A percentile compares a stretch with the other conserved stretches of the same genome.
Conservation (phyloP, 2,888 invertebrate genomes). For the Subacronicta megacephala region DNA sequence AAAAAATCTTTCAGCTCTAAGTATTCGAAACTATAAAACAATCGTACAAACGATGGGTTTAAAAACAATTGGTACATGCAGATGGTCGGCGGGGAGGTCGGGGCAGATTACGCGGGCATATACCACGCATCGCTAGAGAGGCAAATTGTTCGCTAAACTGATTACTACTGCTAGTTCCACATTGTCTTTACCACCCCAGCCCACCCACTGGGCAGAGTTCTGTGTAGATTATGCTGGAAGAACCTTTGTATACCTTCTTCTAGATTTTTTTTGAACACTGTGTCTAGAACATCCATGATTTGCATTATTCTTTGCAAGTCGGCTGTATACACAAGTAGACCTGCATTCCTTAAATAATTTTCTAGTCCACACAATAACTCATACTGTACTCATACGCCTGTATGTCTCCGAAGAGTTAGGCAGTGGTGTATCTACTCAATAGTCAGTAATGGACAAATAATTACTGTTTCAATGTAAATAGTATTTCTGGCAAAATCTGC, state of each 20-base stretch:
- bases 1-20: slow-evolving; percentile 50
- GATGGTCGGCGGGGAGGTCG: slow-evolving; percentile 62
- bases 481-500: no score
- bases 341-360: no score
- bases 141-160: slow-evolving; percentile 95
- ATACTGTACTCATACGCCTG: no score
- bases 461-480: no score
- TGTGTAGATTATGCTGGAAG: slow-evolving; percentile 47
- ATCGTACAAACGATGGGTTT: slow-evolving; percentile 40
- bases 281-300: no score
- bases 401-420: no score
- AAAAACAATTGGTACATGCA: slow-evolving; percentile 63
- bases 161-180: slow-evolving; percentile 91
- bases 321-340: no score
- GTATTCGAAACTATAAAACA: slow-evolving; percentile 48
- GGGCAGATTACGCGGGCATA: slow-evolving; percentile 78
- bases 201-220: slow-evolving; percentile 54
- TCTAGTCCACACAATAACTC: no score
- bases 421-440: no score
- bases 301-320: no score
- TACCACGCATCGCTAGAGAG: slow-evolving; percentile 92
- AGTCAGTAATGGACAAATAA: no score
- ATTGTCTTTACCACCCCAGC: slow-evolving; percentile 79
- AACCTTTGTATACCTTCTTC: not conserved
- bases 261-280: not conserved